Percentiles rank a stretch among this genome's conserved stretches.
Conservation (phyloP, 2,888 invertebrate genomes). For the Yponomeuta cagnagella region DNA sequence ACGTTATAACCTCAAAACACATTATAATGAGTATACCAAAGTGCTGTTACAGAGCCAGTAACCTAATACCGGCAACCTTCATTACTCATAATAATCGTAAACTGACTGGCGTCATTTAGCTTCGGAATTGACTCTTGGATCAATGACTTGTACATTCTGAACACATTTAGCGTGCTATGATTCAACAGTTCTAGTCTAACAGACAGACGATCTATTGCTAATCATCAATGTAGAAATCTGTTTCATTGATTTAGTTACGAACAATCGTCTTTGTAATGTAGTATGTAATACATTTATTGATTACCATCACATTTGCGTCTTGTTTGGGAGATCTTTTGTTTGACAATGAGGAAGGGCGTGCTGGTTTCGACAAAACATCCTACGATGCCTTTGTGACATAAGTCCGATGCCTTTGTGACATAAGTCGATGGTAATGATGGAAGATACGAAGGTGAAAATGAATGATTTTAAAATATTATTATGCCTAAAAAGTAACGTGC, state of each 20-base stretch:
- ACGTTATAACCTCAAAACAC: slow-evolving; percentile 1
- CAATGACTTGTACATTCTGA: background rate
- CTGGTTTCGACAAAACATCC: background rate
- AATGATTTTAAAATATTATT: background rate
- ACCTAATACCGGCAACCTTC: slow-evolving; percentile 9
- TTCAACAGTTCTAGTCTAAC: background rate
- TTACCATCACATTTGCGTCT: background rate
- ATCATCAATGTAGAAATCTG: background rate
- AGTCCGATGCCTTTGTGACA: slow-evolving; percentile 5
- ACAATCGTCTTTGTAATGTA: background rate
- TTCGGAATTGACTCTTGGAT: background rate
- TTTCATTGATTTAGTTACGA: background rate
- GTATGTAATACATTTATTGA: background rate
- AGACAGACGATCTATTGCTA: background rate
- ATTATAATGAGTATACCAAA: background rate
- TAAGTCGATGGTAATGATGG: background rate
- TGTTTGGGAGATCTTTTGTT: slow-evolving; percentile 6
- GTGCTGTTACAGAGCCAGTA: slow-evolving; percentile 6
- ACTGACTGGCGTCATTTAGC: background rate
- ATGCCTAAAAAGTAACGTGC: background rate
- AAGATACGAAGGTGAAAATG: background rate
- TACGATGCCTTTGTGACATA: slow-evolving; percentile 6
- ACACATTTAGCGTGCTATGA: background rate
- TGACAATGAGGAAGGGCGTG: background rate
- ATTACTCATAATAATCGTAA: slow-evolving; percentile 10